Base-by-base conservation (phyloP, 2,888 invertebrate genomes). In the Heliconius aoede region DNA sequence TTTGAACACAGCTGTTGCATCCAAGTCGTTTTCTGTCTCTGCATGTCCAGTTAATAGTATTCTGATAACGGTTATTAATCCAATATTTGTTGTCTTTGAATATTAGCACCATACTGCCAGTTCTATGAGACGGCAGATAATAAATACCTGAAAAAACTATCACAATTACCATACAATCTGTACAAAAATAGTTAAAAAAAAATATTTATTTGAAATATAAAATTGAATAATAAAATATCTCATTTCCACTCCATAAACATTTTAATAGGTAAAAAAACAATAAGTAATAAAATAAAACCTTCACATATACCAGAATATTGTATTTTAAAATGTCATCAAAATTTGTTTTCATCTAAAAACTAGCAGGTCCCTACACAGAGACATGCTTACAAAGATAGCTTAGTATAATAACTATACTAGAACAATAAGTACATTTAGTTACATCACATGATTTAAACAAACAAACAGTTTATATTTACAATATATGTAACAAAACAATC, bases 21-120 rank as follows among this genome's bases (percentile, higher is more conserved):
- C 94, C 94, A 0, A 93, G 83, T 0, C 93, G 84, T 79, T 94
- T 94, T 26, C 94, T 85, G 73, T 94, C 94, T 76, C 93, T 85
- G 82, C 94, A 94, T 0, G 94, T 94, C 94, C 94, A 94, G 76
- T 94, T 94, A 30, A 94, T 94, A 0, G 94, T 94, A 81, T 94
- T 94, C 84, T 93, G 94, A 75, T 94, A 94, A 15, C 94, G 87
- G 74, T 94, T 94, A 84, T 94, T 94, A 81, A 94, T 93, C 94
- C 94, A 94, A 78, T 91, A 94, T 82, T 94, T 94, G 85, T 94
- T 94, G 81, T 94, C 94, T 78, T 93, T 91, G 85, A 89, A 94
- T 82, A 94, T 94, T 73, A 94, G 85, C 58, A 94, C 94, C 93
- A 94, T 94, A 80, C 94, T 94, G 60, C 94, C 94, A 0, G 91